Base-by-base conservation (phyloP, 2,797 vertebrate genomes). In the Eospalax fontanierii region DNA sequence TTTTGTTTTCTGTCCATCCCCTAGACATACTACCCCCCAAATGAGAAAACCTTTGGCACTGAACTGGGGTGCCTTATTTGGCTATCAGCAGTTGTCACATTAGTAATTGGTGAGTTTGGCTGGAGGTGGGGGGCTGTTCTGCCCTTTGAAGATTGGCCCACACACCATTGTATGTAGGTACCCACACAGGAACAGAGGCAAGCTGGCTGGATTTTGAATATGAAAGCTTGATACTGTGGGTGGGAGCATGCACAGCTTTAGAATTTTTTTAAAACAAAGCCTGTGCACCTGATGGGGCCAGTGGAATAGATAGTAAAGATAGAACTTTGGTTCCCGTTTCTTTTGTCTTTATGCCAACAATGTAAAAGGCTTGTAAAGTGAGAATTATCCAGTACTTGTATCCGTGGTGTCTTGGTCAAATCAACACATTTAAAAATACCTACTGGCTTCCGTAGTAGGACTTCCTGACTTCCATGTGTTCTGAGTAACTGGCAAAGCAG, bases 61-160 rank as follows among this genome's bases (percentile, higher is more conserved):
- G 80, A 89, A 73, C 18, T 85, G 18, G n/a, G 76, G 76, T 50
- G 0, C 91, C 92, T 90, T 65, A 87, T 91, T 93, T 94, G 90
- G 75, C 87, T 82, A 35, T 89, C 84, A 86, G 74, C 88, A 24
- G 83, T 79, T 92, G 93, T 96, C 92, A 75, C 81, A 82, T 74
- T 91, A 95, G 80, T 87, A 89, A 75, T 54, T 66, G 91, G 79
- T 95, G 92, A 89, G 59, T 85, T 76, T 73, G 91, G n/a, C 57
- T 92, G 94, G 93, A 90, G 95, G 95, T 95, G 95, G 94, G 83
- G 87, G 95, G 68, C 95, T 40, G 92, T 79, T 57, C 89, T 97
- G 95, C 94, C 95, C 96, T 97, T 92, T 81, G 74, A 65, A 95
- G 89, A 24, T 33, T 90, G 61, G 90, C 94, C 73, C 89, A 90